Evolutionary conservation across 1,140 invertebrate species (phyloP), one percentile per base, ranked within the genome.

Genomic region (Gonioctena quinquepunctata): DNA sequence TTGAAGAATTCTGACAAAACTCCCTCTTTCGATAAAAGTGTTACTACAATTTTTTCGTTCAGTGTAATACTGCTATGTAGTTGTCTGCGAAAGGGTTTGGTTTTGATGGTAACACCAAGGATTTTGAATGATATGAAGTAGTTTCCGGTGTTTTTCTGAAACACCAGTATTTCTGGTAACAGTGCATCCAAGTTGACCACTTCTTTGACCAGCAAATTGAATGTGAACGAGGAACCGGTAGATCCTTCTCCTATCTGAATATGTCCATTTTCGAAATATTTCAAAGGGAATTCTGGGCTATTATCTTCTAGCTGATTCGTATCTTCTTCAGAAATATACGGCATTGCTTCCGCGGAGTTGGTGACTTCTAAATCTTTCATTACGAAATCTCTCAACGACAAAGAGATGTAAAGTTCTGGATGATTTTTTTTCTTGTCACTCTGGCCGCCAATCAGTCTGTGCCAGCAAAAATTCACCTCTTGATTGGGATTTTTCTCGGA

Each of bases 401-500:
- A 75, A n/a, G 82, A 81, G n/a, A 87, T 19, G 49, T 82, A 77
- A 25, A 88, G 68, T 70, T 87, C 83, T 11, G 86, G 86, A 74
- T 83, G 84, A 60, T 79, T 79, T 18, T 72, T 69, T 77, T 83
- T 86, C 13, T 85, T 76, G 66, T 87, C 81, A 25, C 69, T 81
- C 66, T 80, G 84, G 6, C 86, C 78, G 59, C 85, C 86, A 2
- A 84, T 77, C 19, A 88, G 71, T 67, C 83, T 84, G 57, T 85
- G 79, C 86, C 86, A 87, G 71, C 73, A 83, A 21, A 74, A 77
- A 70, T 77, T 82, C 21, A 83, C 71, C 27, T 71, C 42, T 8
- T 18, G 19, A 22, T 69, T 57, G 0, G 68, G 42, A 11, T 73
- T 26, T 33, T 77, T 76, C 0, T 69, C 8, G 16, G 78, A 59